phyloP scores from a whole-genome alignment of 2,797 vertebrate species.

The Spinibarbus caldwelli region DNA sequence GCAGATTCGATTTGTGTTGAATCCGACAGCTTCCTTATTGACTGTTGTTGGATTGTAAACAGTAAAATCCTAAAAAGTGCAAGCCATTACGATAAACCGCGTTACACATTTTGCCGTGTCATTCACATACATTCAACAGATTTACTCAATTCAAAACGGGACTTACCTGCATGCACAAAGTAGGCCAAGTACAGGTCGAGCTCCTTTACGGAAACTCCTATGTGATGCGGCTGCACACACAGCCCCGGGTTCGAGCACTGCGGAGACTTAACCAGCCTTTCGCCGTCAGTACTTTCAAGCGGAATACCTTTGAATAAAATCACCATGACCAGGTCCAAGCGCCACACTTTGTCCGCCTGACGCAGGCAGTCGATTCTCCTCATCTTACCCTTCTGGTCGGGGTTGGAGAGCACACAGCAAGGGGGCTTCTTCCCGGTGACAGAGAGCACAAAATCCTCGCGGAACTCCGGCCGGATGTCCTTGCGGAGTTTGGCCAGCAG shows the following conservation, averaged over 20 bases:
- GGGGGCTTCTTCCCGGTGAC: conserved; percentile 97
- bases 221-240: conserved; percentile 98
- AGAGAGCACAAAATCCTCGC: conserved; percentile 98
- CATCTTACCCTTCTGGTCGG: conserved; percentile 99
- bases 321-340: conserved; percentile 99
- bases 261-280: conserved; percentile 96
- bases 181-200: conserved; percentile 99
- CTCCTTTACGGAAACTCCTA: conserved; percentile 99
- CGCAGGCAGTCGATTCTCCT: conserved; percentile 98
- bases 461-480: conserved; percentile 98
- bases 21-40: conserved; percentile 57
- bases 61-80: not conserved
- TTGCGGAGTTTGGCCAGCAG: conserved; percentile 97
- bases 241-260: conserved; percentile 96
- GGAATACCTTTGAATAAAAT: conserved; percentile 99
- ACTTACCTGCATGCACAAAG: conserved; percentile 97
- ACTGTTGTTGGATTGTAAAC: conserved; percentile 56
- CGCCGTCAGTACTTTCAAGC: conserved; percentile 98
- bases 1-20: conserved; percentile 25
- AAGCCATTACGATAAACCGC: not conserved
- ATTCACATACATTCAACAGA: too few relatives aligned
- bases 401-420: conserved; percentile 98
- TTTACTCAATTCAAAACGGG: not conserved
- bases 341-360: conserved; percentile 99
- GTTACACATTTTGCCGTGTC: not conserved